phyloP scores from a whole-genome alignment of 2,888 invertebrate species.

The Imbricaverruca yamaguchii region DNA sequence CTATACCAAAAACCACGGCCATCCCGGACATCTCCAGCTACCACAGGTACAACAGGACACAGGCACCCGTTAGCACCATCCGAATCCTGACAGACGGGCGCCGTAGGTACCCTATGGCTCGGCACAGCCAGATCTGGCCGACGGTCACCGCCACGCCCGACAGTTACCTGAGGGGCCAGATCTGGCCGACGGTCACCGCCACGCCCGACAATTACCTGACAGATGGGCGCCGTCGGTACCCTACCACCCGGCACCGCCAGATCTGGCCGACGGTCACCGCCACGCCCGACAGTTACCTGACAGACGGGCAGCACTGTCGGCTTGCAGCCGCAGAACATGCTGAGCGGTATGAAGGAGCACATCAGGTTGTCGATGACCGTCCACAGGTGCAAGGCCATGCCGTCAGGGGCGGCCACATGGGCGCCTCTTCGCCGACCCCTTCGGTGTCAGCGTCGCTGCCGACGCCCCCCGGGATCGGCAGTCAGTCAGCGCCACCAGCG shows the following conservation, averaged over 20 bases:
- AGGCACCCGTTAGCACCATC: too few species aligned
- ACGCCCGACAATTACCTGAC: background rate
- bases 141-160: too few species aligned
- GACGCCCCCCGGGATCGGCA: background rate
- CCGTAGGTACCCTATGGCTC: too few species aligned
- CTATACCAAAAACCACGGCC: too few species aligned
- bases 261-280: too few species aligned
- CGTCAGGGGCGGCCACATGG: background rate
- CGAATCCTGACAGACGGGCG: constrained; percentile 8
- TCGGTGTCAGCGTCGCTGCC: background rate
- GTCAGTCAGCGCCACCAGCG: background rate
- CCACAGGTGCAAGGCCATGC: background rate
- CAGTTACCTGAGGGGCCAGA: constrained; percentile 6
- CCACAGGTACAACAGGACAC: too few species aligned
- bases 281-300: background rate
- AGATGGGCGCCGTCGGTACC: too few species aligned
- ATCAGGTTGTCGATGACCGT: background rate
- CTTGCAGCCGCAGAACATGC: constrained; percentile 8
- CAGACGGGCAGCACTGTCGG: background rate
- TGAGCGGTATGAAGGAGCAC: constrained; percentile 7
- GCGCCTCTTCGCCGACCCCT: background rate
- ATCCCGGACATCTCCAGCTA: too few species aligned
- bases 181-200: too few species aligned
- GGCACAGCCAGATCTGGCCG: too few species aligned
- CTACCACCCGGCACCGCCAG: too few species aligned